phyloP scores from a whole-genome alignment of 2,888 invertebrate genomes.

The Bombyx huttoni region DNA sequence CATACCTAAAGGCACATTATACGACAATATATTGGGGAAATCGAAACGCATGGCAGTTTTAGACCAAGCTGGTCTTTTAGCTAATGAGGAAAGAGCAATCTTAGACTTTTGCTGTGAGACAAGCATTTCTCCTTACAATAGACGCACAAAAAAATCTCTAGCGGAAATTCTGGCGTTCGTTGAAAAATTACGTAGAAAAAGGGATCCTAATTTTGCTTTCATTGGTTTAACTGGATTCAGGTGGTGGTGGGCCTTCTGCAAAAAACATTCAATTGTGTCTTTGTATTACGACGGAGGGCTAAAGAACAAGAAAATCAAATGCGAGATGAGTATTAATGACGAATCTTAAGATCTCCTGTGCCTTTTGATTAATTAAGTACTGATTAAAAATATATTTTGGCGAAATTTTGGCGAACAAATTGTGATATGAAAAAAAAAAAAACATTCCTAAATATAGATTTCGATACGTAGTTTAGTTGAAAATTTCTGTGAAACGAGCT shows the following conservation, averaged over 20 bases:
- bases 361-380: no score
- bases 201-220: constrained; percentile 77
- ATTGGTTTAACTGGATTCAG: constrained; percentile 80
- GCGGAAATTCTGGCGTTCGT: constrained; percentile 76
- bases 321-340: constrained; percentile 28
- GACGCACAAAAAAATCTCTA: constrained; percentile 79
- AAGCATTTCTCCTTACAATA: constrained; percentile 78
- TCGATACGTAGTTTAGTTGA: no score
- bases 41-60: constrained; percentile 82
- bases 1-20: constrained; percentile 83
- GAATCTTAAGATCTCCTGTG: constrained; percentile 13
- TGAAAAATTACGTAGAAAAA: constrained; percentile 69
- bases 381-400: no score
- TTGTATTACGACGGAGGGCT: constrained; percentile 33
- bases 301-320: constrained; percentile 27
- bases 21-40: constrained; percentile 84
- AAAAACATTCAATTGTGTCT: constrained; percentile 82
- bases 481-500: no score
- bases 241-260: constrained; percentile 89
- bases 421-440: no score
- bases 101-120: constrained; percentile 83
- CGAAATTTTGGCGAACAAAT: no score
- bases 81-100: constrained; percentile 75
- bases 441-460: no score
- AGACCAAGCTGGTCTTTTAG: constrained; percentile 76